A percentile compares a stretch with the other conserved stretches of the same genome.
Conservation (phyloP, 2,113 vertebrate genomes). For the Periophthalmus modestus region DNA sequence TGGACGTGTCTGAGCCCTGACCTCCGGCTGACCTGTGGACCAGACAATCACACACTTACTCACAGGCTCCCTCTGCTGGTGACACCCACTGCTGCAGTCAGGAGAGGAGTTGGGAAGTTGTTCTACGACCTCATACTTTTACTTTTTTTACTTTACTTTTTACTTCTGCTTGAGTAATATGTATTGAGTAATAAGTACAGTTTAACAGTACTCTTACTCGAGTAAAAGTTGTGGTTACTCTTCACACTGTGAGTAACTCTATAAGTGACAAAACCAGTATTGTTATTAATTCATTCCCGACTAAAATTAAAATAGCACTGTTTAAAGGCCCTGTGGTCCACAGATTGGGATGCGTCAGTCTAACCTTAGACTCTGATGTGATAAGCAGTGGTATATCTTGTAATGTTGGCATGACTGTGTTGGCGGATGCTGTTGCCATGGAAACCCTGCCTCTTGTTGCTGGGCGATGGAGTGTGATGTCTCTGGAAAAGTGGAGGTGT, state of each 20-base stretch:
- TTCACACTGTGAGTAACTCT: no score
- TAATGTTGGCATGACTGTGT: neutral
- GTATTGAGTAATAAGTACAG: no score
- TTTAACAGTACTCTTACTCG: no score
- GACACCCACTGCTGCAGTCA: neutral
- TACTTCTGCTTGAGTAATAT: no score
- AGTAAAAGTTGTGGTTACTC: no score
- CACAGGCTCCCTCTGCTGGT: neutral
- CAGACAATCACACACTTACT: neutral
- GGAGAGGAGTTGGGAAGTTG: neutral
- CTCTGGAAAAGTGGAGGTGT: constrained; percentile 34
- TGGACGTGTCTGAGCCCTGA: neutral
- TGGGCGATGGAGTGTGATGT: constrained; percentile 44
- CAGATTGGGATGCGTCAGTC: neutral
- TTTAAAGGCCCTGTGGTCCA: neutral
- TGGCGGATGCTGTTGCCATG: constrained; percentile 55
- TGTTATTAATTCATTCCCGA: no score
- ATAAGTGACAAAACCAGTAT: no score
- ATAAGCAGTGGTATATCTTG: neutral
- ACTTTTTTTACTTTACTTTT: no score
- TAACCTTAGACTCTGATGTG: neutral
- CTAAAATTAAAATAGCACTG: no score
- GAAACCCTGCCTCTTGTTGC: constrained; percentile 57
- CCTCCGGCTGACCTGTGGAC: neutral
- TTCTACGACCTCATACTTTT: no score